A percentile compares a stretch with the other conserved stretches of the same genome.
These are phyloP conservation scores for Aramus guarauna DNA, from an alignment of 2,113 vertebrate species.

Conservation along the genomic window DNA sequence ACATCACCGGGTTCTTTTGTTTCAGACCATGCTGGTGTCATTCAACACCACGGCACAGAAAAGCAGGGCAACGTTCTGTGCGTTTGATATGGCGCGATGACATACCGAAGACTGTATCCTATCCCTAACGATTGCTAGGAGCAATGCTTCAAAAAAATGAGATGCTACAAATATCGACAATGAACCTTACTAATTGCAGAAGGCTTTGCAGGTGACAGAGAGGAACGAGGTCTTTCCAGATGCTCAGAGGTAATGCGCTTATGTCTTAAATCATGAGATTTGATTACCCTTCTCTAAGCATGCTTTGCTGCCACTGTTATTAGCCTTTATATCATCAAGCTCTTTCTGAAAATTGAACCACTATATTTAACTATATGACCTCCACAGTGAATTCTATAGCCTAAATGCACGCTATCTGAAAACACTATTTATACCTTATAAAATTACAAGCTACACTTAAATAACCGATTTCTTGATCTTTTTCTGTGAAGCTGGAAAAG, in stretches of 20 bases:
- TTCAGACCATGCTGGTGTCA: neutral
- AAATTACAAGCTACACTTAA: neutral
- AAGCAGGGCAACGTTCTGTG: neutral
- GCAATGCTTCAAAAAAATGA: neutral
- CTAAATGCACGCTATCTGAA: neutral
- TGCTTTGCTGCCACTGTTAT: constrained; percentile 11
- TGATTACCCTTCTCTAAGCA: neutral
- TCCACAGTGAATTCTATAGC: neutral
- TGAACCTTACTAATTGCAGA: constrained; percentile 9
- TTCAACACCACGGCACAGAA: neutral
- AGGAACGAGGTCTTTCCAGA: neutral
- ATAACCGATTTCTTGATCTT: neutral
- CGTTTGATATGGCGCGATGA: neutral
- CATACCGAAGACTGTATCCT: neutral
- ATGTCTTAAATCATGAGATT: constrained; percentile 25
- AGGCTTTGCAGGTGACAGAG: constrained; percentile 13
- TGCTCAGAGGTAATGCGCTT: neutral
- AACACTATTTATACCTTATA: neutral
- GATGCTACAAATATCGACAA: neutral
- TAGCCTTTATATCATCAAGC: constrained; percentile 4
- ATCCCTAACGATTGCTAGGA: neutral
- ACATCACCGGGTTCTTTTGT: neutral
- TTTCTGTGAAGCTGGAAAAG: neutral
- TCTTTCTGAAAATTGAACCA: constrained; percentile 12
- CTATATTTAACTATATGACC: constrained; percentile 27